Evolutionary conservation across 2,888 invertebrate genomes (phyloP).

Genomic region (Seladonia tumulorum): DNA sequence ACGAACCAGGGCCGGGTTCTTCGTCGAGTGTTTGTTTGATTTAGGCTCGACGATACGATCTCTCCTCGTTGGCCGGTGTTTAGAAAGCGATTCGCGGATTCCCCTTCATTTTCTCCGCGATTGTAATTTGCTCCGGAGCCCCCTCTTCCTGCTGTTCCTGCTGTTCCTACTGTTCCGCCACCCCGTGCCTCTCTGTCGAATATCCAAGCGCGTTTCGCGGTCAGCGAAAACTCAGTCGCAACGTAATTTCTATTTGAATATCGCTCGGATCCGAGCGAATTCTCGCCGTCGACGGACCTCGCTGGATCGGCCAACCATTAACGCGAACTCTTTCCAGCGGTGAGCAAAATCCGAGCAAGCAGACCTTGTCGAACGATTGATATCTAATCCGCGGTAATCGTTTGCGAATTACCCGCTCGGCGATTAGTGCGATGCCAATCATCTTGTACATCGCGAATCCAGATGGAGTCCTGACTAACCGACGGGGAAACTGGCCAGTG

Average conservation of each 20-base stretch:
- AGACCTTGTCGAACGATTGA: not conserved
- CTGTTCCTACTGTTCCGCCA: not conserved
- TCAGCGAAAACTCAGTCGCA: slow-evolving; percentile 20
- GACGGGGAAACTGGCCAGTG: not conserved
- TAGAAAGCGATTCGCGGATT: slow-evolving; percentile 68
- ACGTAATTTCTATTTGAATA: slow-evolving; percentile 53
- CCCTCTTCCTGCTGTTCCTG: not conserved
- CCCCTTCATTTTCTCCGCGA: slow-evolving; percentile 55
- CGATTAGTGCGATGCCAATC: not conserved
- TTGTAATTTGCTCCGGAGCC: slow-evolving; percentile 28
- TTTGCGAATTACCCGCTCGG: not conserved
- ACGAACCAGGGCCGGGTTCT: not conserved
- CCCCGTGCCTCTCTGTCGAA: not conserved
- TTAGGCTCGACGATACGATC: slow-evolving; percentile 45
- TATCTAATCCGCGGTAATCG: not conserved
- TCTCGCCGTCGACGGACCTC: not conserved
- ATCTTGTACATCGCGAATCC: not conserved
- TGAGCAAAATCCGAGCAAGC: slow-evolving; percentile 20
- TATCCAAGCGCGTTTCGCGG: slow-evolving; percentile 20
- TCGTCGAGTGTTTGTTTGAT: slow-evolving; percentile 23
- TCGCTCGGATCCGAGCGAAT: slow-evolving; percentile 27
- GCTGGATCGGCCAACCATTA: not conserved
- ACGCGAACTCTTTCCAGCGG: not conserved
- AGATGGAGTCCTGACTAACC: not conserved
- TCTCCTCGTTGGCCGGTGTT: slow-evolving; percentile 50